phyloP scores from a whole-genome alignment of 1,140 invertebrate genomes.

The Yoshiicerus persimilis region DNA sequence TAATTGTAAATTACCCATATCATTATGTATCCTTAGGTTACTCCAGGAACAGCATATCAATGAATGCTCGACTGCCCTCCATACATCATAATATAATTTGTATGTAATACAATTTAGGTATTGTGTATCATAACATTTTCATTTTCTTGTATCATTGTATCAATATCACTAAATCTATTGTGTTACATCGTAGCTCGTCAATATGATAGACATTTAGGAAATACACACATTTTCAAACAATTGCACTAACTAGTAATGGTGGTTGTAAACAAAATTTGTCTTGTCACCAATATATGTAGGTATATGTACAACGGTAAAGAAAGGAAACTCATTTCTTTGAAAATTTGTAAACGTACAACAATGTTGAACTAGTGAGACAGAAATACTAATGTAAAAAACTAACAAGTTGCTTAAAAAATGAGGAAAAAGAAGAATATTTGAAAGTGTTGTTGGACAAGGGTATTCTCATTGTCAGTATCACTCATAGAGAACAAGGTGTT shows the following conservation, averaged over 20 bases:
- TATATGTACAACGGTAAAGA: not conserved
- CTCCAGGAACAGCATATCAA: not conserved
- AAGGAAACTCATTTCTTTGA: not conserved
- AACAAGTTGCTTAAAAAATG: not conserved
- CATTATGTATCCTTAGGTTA: not conserved
- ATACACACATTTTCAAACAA: not conserved
- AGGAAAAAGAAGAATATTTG: no score
- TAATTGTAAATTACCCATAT: not conserved
- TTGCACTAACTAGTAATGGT: not conserved
- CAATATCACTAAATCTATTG: not conserved
- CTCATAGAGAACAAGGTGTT: not conserved
- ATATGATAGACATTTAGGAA: slow-evolving; percentile 8
- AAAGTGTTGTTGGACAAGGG: not conserved
- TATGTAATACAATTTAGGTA: slow-evolving; percentile 17
- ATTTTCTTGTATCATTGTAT: not conserved
- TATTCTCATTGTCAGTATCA: not conserved
- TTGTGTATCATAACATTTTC: not conserved
- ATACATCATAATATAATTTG: not conserved
- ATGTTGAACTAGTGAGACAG: not conserved
- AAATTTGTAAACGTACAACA: no score
- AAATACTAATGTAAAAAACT: not conserved
- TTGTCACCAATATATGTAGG: no score
- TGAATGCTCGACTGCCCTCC: not conserved
- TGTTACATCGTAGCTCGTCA: not conserved
- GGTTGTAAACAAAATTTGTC: not conserved